Evolutionary conservation across 2,888 invertebrate species (phyloP), one percentile per base, ranked within the genome.

Genomic region (Agrotis puta): DNA sequence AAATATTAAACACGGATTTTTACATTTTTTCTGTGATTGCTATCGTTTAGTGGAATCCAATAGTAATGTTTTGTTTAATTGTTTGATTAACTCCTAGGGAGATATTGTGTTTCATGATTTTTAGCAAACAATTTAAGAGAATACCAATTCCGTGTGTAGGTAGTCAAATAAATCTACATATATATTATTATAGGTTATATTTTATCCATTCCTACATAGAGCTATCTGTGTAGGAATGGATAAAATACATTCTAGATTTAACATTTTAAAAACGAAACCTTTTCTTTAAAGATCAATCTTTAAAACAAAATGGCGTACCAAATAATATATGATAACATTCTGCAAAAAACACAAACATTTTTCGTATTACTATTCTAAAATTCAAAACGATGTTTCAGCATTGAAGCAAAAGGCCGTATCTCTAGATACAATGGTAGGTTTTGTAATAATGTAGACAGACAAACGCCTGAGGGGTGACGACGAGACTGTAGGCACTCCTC

Each of bases 391-490:
- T 48, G 45, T 75, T 48, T 27, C 18, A 54, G 13, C 45, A 33
- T 57, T 50, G 16, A 18, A 11, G 13, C 22, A 64, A 62, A 67
- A 65, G 63, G 6, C 51, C 50, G 54, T 65, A 22, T 54, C 20
- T 16, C 47, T 27, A 22, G 14, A n/a, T 57, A 77, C 72, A 82
- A 83, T 81, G 66, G 77, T 69, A 77, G 82, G 58, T 84, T 85
- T 84, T 76, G 85, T 87, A 88, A 87, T 88, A 84, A 85, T 79
- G 83, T 70, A 81, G 74, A 63, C 76, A 77, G 82, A 84, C 84
- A 54, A 77, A 69, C 67, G 87, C 82, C 76, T 68, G 65, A 73
- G 76, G 79, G 87, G 74, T 72, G 78, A 79, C 76, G 84, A 79
- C 85, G 74, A 82, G 87, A 86, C 88, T 78, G 80, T 72, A 77